Evolutionary conservation across 1,140 invertebrate genomes (phyloP).

Genomic region (Drosophila kanapiae): DNA sequence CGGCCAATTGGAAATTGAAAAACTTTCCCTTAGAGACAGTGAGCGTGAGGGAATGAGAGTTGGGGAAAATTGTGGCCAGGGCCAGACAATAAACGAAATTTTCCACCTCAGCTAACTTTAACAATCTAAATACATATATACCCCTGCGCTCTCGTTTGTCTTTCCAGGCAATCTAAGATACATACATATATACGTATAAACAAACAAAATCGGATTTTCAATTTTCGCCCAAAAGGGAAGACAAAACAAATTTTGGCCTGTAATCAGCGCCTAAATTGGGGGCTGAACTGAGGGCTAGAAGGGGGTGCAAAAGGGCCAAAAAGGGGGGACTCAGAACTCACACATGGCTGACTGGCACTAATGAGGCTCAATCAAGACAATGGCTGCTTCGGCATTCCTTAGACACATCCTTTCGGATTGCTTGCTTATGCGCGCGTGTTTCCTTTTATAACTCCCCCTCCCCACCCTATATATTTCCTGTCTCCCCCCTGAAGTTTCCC

Average conservation of each 20-base stretch:
- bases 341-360: slow-evolving; percentile 47
- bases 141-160: not conserved
- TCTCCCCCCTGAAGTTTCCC: slow-evolving; percentile 8
- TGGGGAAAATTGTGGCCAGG: slow-evolving; percentile 1
- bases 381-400: slow-evolving; percentile 52
- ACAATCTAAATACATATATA: slow-evolving; percentile 62
- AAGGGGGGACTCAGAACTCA: slow-evolving; percentile 15
- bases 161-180: slow-evolving; percentile 48
- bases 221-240: slow-evolving; percentile 62
- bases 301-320: not conserved
- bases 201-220: slow-evolving; percentile 83
- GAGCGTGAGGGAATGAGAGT: slow-evolving; percentile 15
- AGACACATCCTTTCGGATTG: slow-evolving; percentile 63
- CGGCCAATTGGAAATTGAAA: slow-evolving; percentile 80
- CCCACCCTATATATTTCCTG: not conserved
- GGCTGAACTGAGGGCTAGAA: not conserved
- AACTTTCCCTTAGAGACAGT: slow-evolving; percentile 62
- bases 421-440: slow-evolving; percentile 81
- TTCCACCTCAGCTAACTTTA: slow-evolving; percentile 84
- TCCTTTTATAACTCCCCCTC: slow-evolving; percentile 33
- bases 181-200: slow-evolving; percentile 49
- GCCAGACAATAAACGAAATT: slow-evolving; percentile 80
- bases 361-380: slow-evolving; percentile 82
- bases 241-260: slow-evolving; percentile 80
- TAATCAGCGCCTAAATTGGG: slow-evolving; percentile 80